Percentiles rank a stretch among this genome's conserved stretches.
These are phyloP conservation scores for Parazoanthus swiftii DNA, from an alignment of 92 coral and sea anemone species.

Conservation along the genomic window DNA sequence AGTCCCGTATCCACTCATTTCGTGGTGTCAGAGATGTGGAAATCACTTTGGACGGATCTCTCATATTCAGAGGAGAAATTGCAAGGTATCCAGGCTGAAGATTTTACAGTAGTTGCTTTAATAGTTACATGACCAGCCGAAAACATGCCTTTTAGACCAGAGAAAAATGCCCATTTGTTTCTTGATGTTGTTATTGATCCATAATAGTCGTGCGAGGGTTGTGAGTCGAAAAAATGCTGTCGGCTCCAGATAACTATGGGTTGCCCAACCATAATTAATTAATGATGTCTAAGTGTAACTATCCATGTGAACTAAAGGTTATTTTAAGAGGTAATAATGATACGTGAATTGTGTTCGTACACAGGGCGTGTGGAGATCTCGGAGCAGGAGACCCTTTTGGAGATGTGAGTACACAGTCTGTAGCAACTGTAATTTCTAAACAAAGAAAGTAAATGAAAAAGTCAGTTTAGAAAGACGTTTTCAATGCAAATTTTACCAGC, in stretches of 20 bases:
- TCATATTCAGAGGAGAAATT: constrained; percentile 94
- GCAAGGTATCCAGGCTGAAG: constrained; percentile 59
- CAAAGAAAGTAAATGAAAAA: no score
- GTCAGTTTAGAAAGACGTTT: no score
- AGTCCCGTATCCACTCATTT: constrained; percentile 96
- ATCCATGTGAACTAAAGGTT: neutral
- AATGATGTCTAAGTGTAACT: no score
- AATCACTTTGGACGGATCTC: constrained; percentile 74
- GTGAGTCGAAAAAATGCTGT: no score
- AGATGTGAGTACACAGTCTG: constrained; percentile 70
- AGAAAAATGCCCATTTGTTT: no score
- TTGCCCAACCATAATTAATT: no score
- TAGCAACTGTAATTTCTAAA: no score
- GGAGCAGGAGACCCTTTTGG: constrained; percentile 96
- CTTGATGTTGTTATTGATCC: no score
- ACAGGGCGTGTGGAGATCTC: constrained; percentile 95
- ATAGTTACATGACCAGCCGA: neutral
- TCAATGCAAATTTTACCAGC: no score
- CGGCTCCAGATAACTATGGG: no score
- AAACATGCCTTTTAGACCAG: neutral
- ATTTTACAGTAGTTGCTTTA: no score
- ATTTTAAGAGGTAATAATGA: neutral
- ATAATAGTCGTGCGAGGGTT: no score
- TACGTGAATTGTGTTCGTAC: neutral
- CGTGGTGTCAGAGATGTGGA: constrained; percentile 95